Conservation (phyloP, 2,113 vertebrate genomes). For the Myiozetetes cayanensis region DNA sequence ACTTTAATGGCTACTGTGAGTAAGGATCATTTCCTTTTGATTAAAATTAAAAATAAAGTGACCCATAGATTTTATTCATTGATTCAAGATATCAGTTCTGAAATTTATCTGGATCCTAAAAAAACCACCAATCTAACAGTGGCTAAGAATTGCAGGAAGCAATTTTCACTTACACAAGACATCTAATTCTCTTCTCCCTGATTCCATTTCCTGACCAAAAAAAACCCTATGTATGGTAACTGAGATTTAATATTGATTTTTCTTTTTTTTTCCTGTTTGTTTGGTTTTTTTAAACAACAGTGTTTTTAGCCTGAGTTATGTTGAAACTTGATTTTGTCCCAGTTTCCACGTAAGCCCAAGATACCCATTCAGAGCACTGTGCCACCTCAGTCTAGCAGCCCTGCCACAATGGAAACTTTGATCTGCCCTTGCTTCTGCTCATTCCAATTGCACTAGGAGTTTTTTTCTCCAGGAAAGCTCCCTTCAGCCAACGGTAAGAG, state of each 20-base stretch:
- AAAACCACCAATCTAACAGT: neutral
- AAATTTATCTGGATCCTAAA: neutral
- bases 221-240: neutral
- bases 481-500: neutral
- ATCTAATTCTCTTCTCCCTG: neutral
- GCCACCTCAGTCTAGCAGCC: neutral
- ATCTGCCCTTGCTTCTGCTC: neutral
- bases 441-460: neutral
- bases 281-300: neutral
- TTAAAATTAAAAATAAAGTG: neutral
- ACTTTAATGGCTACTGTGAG: neutral
- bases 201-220: neutral
- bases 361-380: neutral
- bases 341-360: neutral
- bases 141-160: neutral
- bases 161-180: neutral
- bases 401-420: neutral
- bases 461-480: neutral
- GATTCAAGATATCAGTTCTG: neutral
- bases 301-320: neutral
- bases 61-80: neutral
- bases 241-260: neutral
- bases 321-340: neutral
- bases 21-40: neutral
- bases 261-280: neutral